A percentile compares a stretch with the other conserved stretches of the same genome.
Conservation (phyloP, 1,140 invertebrate species). For the Halyomorpha halys region DNA sequence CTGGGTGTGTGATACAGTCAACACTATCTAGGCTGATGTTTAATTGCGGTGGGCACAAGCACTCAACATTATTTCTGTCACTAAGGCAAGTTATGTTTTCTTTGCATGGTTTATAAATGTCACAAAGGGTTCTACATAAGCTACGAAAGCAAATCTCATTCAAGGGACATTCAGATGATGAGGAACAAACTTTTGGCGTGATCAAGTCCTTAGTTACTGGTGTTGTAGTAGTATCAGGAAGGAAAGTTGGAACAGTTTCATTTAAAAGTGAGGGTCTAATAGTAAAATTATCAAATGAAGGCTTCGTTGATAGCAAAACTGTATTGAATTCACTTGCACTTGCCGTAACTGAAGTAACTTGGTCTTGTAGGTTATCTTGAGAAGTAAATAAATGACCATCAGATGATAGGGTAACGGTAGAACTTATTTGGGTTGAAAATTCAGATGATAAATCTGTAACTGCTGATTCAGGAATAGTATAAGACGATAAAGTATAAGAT, state of each 20-base stretch:
- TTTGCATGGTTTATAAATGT: constrained; percentile 36
- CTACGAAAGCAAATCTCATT: constrained; percentile 40
- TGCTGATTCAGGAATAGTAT: too few species aligned
- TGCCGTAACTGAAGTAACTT: neutral
- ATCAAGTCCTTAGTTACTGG: neutral
- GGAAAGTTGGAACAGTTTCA: neutral
- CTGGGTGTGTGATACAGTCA: constrained; percentile 46
- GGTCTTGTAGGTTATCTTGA: neutral
- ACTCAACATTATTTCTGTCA: constrained; percentile 41
- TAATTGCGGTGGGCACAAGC: constrained; percentile 37
- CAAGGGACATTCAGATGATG: constrained; percentile 38
- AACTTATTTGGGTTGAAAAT: too few species aligned
- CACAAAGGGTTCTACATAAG: constrained; percentile 46
- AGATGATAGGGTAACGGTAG: neutral
- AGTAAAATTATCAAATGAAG: neutral
- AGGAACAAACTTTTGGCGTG: neutral
- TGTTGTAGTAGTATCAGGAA: neutral
- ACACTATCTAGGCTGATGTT: constrained; percentile 24
- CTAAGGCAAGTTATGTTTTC: constrained; percentile 37
- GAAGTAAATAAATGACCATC: neutral
- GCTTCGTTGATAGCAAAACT: neutral
- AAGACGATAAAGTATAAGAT: too few species aligned
- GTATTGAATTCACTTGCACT: constrained; percentile 13
- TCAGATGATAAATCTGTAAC: too few species aligned
- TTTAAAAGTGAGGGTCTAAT: neutral